These are phyloP conservation scores for Monochamus alternatus DNA, from an alignment of 2,888 invertebrate species.

Conservation along the genomic window DNA sequence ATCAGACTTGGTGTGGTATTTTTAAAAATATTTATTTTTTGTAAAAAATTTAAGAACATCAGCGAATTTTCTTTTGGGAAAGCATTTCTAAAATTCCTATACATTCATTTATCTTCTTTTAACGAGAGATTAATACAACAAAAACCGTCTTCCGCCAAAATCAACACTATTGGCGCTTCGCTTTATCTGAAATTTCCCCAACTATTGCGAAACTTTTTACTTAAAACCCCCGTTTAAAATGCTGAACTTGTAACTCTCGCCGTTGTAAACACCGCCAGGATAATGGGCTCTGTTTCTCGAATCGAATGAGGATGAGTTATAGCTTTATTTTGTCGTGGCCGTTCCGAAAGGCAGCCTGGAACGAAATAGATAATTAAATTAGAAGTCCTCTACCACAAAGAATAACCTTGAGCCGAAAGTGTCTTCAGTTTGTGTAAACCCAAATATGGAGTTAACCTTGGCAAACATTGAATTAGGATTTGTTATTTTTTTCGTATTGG, in stretches of 20 bases:
- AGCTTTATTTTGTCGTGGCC: background rate
- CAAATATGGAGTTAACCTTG: constrained; percentile 32
- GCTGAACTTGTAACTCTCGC: constrained; percentile 1
- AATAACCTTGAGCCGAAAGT: constrained; percentile 24
- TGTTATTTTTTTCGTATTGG: constrained; percentile 9
- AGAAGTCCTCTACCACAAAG: constrained; percentile 24
- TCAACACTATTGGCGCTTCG: background rate
- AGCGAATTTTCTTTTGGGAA: too few species aligned
- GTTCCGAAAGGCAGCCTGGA: background rate
- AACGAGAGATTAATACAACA: too few species aligned
- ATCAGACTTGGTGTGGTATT: too few species aligned
- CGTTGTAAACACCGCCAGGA: background rate
- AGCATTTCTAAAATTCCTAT: too few species aligned
- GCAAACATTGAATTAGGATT: background rate
- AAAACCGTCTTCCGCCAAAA: too few species aligned
- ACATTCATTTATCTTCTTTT: too few species aligned
- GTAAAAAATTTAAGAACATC: too few species aligned
- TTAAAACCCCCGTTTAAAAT: background rate
- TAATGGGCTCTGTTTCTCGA: background rate
- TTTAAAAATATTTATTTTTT: too few species aligned
- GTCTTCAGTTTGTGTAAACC: constrained; percentile 19
- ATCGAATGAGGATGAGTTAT: constrained; percentile 5
- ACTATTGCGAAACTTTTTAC: constrained; percentile 2
- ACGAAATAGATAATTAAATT: constrained; percentile 31
- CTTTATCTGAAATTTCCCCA: background rate